Conservation (phyloP, 2,113 vertebrate species). For the Anoplopoma fimbria region DNA sequence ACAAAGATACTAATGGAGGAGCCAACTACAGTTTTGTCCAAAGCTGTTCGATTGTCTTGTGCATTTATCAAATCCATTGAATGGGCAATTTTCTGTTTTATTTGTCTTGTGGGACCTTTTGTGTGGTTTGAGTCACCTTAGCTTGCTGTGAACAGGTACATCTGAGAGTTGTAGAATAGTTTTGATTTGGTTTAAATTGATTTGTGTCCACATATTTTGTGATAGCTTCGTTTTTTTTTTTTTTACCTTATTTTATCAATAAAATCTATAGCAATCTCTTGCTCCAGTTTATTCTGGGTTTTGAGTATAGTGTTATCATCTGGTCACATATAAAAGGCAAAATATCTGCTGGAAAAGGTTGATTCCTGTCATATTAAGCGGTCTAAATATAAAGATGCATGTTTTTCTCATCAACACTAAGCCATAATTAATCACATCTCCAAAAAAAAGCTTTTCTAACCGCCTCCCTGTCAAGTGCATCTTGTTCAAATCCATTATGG, state of each 20-base stretch:
- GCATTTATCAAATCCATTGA: background rate
- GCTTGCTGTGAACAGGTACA: no score
- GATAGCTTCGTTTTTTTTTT: background rate
- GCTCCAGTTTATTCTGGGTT: background rate
- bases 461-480: conserved; percentile 29
- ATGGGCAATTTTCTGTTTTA: background rate
- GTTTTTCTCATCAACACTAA: conserved; percentile 7
- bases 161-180: no score
- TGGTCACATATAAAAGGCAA: background rate
- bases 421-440: conserved; percentile 47
- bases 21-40: background rate
- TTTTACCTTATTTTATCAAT: background rate
- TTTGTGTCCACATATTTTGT: background rate
- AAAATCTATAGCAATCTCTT: background rate
- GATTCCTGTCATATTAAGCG: background rate
- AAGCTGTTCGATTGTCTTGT: background rate
- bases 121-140: background rate
- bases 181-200: background rate
- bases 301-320: no score
- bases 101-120: background rate
- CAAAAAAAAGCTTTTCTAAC: conserved; percentile 34
- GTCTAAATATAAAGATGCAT: conserved; percentile 18
- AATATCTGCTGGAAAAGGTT: background rate
- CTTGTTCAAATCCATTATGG: conserved; percentile 30
- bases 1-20: background rate